Percentiles rank a stretch among this genome's conserved stretches.
These are phyloP conservation scores for Tragelaphus oryx DNA, from an alignment of 2,797 vertebrate species.

Conservation along the genomic window DNA sequence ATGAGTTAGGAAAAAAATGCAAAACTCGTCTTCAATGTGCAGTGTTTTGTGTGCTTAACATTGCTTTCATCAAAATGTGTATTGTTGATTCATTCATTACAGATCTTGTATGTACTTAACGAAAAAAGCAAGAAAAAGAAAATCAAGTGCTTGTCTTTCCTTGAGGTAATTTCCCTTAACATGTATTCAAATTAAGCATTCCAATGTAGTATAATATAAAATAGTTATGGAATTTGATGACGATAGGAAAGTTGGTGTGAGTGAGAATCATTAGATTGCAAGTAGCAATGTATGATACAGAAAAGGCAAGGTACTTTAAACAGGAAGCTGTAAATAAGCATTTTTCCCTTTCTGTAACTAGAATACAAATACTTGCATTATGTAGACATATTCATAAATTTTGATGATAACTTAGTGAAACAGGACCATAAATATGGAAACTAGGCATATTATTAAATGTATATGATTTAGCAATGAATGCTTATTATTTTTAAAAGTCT, in stretches of 20 bases:
- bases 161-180: constrained; percentile 29
- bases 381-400: constrained; percentile 43
- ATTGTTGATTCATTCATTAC: constrained; percentile 53
- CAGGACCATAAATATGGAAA: constrained; percentile 61
- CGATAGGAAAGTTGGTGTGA: constrained; percentile 12
- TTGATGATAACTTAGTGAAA: constrained; percentile 65
- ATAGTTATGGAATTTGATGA: constrained; percentile 36
- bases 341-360: constrained; percentile 40
- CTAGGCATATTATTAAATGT: constrained; percentile 49
- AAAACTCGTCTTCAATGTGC: constrained; percentile 29
- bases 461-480: constrained; percentile 18
- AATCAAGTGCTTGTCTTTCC: constrained; percentile 47
- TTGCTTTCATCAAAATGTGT: constrained; percentile 62
- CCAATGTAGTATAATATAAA: constrained; percentile 1
- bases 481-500: constrained; percentile 8
- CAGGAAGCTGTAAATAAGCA: constrained; percentile 4
- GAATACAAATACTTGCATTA: constrained; percentile 61
- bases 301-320: constrained; percentile 34
- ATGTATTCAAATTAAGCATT: constrained; percentile 54
- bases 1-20: constrained; percentile 26
- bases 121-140: constrained; percentile 52
- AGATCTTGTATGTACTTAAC: constrained; percentile 66
- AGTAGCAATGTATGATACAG: background rate
- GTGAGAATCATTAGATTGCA: constrained; percentile 53
- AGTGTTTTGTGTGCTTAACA: constrained; percentile 56